Evolutionary conservation across 1,140 invertebrate species (phyloP), one percentile per base, ranked within the genome.

Genomic region (Heliconius nattereri): DNA sequence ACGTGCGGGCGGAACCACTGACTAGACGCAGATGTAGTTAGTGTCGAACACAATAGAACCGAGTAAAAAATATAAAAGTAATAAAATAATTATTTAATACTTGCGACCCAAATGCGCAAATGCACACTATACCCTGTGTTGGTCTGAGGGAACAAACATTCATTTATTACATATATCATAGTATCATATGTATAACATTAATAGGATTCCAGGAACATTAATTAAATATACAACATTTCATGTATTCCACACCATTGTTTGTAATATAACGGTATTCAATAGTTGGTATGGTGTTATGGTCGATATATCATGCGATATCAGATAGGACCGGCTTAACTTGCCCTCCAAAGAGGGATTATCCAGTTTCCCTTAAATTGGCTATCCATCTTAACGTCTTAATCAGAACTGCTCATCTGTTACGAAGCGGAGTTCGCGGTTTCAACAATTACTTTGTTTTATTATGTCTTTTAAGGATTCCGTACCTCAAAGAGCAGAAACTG

Each of bases 301-400:
- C 54, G 60, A 66, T 66, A 66, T 66, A 66, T 66, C 60, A 66
- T 66, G 26, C 23, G 60, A 29, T 66, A 66, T 66, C 60, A 66
- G 60, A 66, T 66, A 66, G 60, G 60, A n/a, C 60, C 23, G 60
- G 11, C 60, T 66, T 66, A 66, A 29, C 60, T 29, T 29, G 23
- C 60, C 26, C 60, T 66, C 60, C 11, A 26, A 66, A 66, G 60
- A 66, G 60, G 60, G 60, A 66, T 66, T 66, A 66, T 29, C 26
- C 26, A 29, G 60, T 29, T 57, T 66, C 26, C 60, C 60, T 66
- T 66, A 66, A 66, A 66, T 66, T 66, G 60, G 60, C 60, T 66
- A 66, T 66, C 60, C 60, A 66, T 66, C 60, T 66, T 66, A 29
- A 23, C 11, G 60, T 66, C 60, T 66, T 66, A 66, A 66, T 66